Conservation (phyloP, 2,888 invertebrate species). For the Stictocephala bisonia region DNA sequence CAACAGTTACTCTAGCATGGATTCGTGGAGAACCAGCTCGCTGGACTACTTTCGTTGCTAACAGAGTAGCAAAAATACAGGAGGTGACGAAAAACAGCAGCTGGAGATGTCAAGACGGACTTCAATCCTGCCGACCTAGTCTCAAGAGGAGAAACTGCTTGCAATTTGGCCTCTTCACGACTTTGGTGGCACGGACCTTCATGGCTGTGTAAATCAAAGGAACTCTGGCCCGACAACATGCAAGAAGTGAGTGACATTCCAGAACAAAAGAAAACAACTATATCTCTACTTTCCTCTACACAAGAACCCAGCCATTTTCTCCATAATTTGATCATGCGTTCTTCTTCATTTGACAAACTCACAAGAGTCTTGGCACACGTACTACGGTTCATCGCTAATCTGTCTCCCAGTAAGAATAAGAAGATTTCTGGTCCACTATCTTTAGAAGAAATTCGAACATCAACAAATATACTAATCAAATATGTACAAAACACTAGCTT, state of each 20-base stretch:
- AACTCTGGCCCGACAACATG: not conserved
- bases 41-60: conserved; percentile 57
- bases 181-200: conserved; percentile 8
- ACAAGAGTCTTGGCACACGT: not conserved
- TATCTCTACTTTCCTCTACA: not conserved
- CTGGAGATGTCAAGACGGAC: conserved; percentile 3
- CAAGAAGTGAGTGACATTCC: not conserved
- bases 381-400: not conserved
- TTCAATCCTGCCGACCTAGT: conserved; percentile 1
- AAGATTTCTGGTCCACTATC: conserved; percentile 2
- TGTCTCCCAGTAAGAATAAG: not conserved
- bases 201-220: not conserved
- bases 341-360: not conserved
- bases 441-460: not conserved
- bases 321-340: not conserved
- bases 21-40: conserved; percentile 45
- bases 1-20: conserved; percentile 1
- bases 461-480: not conserved
- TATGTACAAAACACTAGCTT: not conserved
- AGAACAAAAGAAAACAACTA: not conserved
- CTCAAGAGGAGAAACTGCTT: too few species aligned
- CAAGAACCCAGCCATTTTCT: not conserved
- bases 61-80: conserved; percentile 56
- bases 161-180: not conserved
- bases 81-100: not conserved